Percentiles rank a stretch among this genome's conserved stretches.
Conservation (phyloP, 2,113 vertebrate genomes). For the Saimiri boliviensis region DNA sequence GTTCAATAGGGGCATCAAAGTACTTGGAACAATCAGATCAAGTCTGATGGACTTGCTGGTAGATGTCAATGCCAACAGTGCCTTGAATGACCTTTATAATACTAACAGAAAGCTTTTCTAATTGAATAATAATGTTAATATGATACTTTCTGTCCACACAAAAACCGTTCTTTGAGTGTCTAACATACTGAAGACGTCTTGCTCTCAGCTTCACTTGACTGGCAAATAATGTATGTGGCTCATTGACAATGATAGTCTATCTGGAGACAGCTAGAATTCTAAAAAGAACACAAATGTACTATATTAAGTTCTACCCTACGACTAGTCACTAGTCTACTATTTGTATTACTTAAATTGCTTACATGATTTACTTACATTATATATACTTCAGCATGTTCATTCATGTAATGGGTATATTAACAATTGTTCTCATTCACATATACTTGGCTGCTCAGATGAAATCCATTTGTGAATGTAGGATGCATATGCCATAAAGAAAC, state of each 20-base stretch:
- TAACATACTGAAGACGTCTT: background rate
- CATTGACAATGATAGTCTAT: background rate
- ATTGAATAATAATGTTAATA: slow-evolving; percentile 59
- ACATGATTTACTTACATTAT: background rate
- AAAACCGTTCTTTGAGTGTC: background rate
- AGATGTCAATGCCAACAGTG: background rate
- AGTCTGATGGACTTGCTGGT: background rate
- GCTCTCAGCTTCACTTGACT: background rate
- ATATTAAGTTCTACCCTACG: background rate
- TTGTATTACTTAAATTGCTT: background rate
- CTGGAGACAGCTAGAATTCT: background rate
- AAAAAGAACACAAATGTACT: background rate
- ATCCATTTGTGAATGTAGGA: background rate
- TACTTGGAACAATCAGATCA: slow-evolving; percentile 18
- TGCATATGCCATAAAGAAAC: background rate
- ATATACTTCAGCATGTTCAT: background rate
- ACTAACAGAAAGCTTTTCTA: slow-evolving; percentile 31
- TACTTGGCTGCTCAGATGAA: background rate
- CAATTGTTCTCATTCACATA: background rate
- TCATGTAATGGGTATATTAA: background rate
- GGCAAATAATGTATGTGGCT: background rate
- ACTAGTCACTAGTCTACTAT: background rate
- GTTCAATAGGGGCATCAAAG: background rate
- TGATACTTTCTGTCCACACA: background rate
- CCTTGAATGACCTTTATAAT: slow-evolving; percentile 46